Percentiles rank a stretch among this genome's conserved stretches.
Evolutionary conservation across 2,888 invertebrate species (phyloP).

Genomic region (Spodoptera littoralis): DNA sequence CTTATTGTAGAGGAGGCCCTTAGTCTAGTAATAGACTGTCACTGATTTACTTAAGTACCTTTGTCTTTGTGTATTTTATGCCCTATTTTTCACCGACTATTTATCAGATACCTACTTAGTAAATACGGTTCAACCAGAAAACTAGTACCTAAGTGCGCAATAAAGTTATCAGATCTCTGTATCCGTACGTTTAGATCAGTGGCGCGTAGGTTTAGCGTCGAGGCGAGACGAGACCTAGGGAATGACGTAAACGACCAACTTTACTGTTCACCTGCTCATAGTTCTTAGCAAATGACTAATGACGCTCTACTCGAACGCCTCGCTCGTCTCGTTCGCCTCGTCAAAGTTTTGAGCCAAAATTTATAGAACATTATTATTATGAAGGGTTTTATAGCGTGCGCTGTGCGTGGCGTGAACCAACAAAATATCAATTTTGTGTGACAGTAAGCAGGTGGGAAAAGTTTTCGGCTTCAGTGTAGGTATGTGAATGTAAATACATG

Average conservation of each 20-base stretch:
- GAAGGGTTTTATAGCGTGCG: conserved; percentile 18
- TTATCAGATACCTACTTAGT: too few species aligned
- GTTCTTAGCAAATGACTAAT: conserved; percentile 62
- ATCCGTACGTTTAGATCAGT: conserved; percentile 13
- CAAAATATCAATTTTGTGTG: conserved; percentile 37
- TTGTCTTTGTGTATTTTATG: too few species aligned
- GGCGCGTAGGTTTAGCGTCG: conserved; percentile 13
- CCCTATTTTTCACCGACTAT: too few species aligned
- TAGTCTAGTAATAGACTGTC: too few species aligned
- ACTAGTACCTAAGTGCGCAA: too few species aligned
- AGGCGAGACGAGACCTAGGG: conserved; percentile 4
- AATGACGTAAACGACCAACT: conserved; percentile 59
- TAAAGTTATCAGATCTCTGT: background rate
- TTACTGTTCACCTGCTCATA: conserved; percentile 44
- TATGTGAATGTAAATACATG: background rate
- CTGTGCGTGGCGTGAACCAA: conserved; percentile 32
- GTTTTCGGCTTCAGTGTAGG: conserved; percentile 10
- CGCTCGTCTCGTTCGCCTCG: conserved; percentile 50
- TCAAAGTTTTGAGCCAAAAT: conserved; percentile 42
- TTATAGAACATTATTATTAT: conserved; percentile 26
- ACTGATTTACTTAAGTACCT: too few species aligned
- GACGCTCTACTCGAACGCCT: conserved; percentile 57
- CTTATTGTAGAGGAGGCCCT: too few species aligned
- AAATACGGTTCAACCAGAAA: too few species aligned
- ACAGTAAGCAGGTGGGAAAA: conserved; percentile 27